phyloP scores from a whole-genome alignment of 2,113 vertebrate genomes.

The Penelope pileata region DNA sequence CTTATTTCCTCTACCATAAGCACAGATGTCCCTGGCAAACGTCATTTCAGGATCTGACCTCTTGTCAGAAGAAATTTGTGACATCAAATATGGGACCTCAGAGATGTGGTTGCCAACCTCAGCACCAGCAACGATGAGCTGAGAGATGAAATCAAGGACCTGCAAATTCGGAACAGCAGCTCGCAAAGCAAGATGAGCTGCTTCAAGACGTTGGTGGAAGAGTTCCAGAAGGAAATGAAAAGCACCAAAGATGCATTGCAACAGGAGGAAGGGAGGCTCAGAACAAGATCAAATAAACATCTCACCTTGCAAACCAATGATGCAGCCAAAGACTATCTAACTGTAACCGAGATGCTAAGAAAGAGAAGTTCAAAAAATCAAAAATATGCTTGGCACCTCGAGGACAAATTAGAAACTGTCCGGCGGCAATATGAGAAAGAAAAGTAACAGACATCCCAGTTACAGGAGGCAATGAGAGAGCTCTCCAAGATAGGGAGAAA shows the following conservation, averaged over 20 bases:
- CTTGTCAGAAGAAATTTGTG: no score
- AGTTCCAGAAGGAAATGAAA: not conserved
- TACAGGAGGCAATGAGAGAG: not conserved
- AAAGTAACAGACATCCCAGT: not conserved
- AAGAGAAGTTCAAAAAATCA: not conserved
- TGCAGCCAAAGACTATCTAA: not conserved
- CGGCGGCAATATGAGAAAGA: not conserved
- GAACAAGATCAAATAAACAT: not conserved
- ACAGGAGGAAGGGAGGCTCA: not conserved
- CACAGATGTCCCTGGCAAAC: not conserved
- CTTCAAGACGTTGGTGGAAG: not conserved
- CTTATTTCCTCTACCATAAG: not conserved
- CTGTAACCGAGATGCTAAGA: not conserved
- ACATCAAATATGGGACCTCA: not conserved
- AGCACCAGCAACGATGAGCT: not conserved
- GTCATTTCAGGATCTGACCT: not conserved
- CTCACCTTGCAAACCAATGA: not conserved
- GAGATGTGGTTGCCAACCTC: not conserved
- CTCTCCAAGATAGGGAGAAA: not conserved
- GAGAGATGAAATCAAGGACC: not conserved
- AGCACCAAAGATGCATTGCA: not conserved
- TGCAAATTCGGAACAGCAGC: not conserved
- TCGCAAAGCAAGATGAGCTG: not conserved
- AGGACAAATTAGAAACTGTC: not conserved
- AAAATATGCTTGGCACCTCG: not conserved